Evolutionary conservation across 2,113 vertebrate species (phyloP).

Genomic region (Lophius piscatorius): DNA sequence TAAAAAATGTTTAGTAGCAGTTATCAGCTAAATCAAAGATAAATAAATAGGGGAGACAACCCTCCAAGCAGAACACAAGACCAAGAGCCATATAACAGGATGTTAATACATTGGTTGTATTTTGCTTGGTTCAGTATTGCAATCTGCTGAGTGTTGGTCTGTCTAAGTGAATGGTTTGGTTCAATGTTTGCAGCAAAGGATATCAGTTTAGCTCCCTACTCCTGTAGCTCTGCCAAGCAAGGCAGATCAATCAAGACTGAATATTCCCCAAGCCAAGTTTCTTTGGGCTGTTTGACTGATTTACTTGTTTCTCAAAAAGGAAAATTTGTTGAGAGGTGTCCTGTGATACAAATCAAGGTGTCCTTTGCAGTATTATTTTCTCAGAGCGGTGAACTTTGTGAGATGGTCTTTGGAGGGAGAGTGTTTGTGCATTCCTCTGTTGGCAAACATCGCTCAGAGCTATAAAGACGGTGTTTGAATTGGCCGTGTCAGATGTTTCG

Average conservation of each 20-base stretch:
- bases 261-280: slow-evolving; percentile 17
- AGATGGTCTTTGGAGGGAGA: slow-evolving; percentile 57
- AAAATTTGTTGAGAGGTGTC: slow-evolving; percentile 25
- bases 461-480: slow-evolving; percentile 71
- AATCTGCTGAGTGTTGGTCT: slow-evolving; percentile 50
- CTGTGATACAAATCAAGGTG: slow-evolving; percentile 63
- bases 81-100: no score
- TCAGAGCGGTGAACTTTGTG: slow-evolving; percentile 53
- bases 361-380: slow-evolving; percentile 50
- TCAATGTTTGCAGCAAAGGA: slow-evolving; percentile 2
- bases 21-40: no score
- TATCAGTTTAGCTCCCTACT: slow-evolving; percentile 3
- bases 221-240: slow-evolving; percentile 11
- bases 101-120: no score
- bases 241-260: slow-evolving; percentile 25
- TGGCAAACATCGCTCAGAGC: slow-evolving; percentile 66
- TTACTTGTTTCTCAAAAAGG: slow-evolving; percentile 20
- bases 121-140: no score
- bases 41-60: no score
- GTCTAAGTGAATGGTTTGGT: slow-evolving; percentile 8
- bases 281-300: slow-evolving; percentile 17
- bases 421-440: slow-evolving; percentile 78
- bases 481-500: slow-evolving; percentile 63
- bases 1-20: no score
- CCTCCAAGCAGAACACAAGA: no score